phyloP scores from a whole-genome alignment of 2,113 vertebrate genomes.

The Nansenia antarctica region DNA sequence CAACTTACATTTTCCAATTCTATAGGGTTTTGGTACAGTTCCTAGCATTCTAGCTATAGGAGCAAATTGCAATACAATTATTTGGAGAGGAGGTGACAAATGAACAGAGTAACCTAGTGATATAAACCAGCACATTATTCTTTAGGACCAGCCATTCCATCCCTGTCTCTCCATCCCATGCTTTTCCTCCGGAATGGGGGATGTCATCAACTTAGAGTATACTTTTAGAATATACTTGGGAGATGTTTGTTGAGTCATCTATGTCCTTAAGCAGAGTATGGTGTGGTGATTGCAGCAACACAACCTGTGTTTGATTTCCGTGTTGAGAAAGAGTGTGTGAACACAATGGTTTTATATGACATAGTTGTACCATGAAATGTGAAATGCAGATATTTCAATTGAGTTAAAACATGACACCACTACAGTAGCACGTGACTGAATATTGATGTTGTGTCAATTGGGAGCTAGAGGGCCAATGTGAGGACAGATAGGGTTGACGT shows the following conservation, averaged over 20 bases:
- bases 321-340: background rate
- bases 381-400: background rate
- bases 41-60: too few species aligned
- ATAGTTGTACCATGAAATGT: background rate
- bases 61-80: too few species aligned
- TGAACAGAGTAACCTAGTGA: too few species aligned
- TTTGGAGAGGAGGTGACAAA: too few species aligned
- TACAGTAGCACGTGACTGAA: background rate
- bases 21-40: too few species aligned
- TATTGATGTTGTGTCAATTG: background rate
- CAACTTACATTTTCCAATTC: too few species aligned
- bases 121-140: too few species aligned
- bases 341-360: background rate
- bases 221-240: background rate
- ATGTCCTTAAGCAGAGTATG: background rate
- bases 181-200: too few species aligned
- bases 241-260: background rate
- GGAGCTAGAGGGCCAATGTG: background rate
- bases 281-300: background rate
- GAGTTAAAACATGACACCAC: background rate
- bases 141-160: background rate
- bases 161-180: too few species aligned
- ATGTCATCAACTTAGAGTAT: too few species aligned
- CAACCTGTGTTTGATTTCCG: background rate
- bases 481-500: too few species aligned